These are phyloP conservation scores for Catocala fraxini DNA, from an alignment of 2,888 invertebrate genomes.

Conservation along the genomic window DNA sequence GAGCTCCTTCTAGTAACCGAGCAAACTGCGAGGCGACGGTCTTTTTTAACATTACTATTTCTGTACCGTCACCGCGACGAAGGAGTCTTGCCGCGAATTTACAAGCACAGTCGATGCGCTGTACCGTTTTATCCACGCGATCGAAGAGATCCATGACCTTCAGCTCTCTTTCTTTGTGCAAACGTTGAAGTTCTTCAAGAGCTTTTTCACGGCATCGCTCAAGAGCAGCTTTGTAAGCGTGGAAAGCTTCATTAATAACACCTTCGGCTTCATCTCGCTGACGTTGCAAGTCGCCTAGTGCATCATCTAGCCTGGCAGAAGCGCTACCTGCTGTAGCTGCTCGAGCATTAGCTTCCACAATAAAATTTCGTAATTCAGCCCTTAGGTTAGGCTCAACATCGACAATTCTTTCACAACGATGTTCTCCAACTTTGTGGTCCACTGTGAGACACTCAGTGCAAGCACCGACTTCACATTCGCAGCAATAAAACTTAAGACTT, in stretches of 20 bases:
- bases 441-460: slow-evolving; percentile 95
- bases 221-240: slow-evolving; percentile 93
- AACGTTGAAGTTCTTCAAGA: slow-evolving; percentile 90
- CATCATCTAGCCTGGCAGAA: slow-evolving; percentile 91
- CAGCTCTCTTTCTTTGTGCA: slow-evolving; percentile 95
- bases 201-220: slow-evolving; percentile 93
- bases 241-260: slow-evolving; percentile 93
- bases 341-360: slow-evolving; percentile 92
- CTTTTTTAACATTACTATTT: slow-evolving; percentile 94
- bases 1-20: slow-evolving; percentile 92
- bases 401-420: slow-evolving; percentile 93
- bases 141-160: slow-evolving; percentile 96
- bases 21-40: slow-evolving; percentile 92
- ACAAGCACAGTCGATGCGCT: slow-evolving; percentile 95
- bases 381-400: slow-evolving; percentile 93
- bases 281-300: slow-evolving; percentile 94
- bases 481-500: slow-evolving; percentile 95
- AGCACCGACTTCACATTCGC: slow-evolving; percentile 94
- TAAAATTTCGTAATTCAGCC: slow-evolving; percentile 91
- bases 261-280: slow-evolving; percentile 95
- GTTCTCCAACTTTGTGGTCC: slow-evolving; percentile 94
- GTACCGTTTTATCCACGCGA: slow-evolving; percentile 94
- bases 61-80: slow-evolving; percentile 94
- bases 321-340: slow-evolving; percentile 92
- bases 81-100: slow-evolving; percentile 94